A percentile compares a stretch with the other conserved stretches of the same genome.
Evolutionary conservation across 2,888 invertebrate species (phyloP).

Genomic region (Linyphia triangularis): DNA sequence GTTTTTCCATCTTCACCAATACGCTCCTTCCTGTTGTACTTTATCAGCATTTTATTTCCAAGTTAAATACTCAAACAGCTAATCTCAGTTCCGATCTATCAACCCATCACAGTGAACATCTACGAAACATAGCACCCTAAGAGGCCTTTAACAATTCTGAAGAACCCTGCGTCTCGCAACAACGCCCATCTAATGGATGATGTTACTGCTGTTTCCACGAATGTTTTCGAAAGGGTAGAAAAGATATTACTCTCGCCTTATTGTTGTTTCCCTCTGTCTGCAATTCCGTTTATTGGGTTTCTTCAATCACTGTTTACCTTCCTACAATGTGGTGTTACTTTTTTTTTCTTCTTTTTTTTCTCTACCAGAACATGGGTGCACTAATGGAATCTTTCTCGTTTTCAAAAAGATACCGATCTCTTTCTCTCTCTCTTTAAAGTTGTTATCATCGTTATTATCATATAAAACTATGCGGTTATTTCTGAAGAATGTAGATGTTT

Average conservation of each 20-base stretch:
- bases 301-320: constrained; percentile 27
- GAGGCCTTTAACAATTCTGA: constrained; percentile 1
- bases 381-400: neutral
- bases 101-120: constrained; percentile 6
- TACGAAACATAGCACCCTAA: constrained; percentile 8
- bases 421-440: neutral
- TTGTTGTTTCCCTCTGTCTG: constrained; percentile 17
- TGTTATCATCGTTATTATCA: neutral
- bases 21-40: neutral
- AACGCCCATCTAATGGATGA: constrained; percentile 46
- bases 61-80: neutral
- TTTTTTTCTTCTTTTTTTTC: neutral
- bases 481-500: neutral
- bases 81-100: neutral
- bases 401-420: neutral
- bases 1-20: neutral
- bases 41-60: neutral
- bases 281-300: constrained; percentile 33
- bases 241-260: constrained; percentile 42
- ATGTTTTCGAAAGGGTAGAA: neutral
- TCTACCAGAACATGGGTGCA: neutral
- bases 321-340: neutral
- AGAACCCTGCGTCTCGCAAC: neutral
- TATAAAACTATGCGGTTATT: neutral
- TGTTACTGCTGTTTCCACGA: constrained; percentile 8